Base-by-base conservation (phyloP, 2,888 invertebrate genomes). In the Heliconius ethilla region DNA sequence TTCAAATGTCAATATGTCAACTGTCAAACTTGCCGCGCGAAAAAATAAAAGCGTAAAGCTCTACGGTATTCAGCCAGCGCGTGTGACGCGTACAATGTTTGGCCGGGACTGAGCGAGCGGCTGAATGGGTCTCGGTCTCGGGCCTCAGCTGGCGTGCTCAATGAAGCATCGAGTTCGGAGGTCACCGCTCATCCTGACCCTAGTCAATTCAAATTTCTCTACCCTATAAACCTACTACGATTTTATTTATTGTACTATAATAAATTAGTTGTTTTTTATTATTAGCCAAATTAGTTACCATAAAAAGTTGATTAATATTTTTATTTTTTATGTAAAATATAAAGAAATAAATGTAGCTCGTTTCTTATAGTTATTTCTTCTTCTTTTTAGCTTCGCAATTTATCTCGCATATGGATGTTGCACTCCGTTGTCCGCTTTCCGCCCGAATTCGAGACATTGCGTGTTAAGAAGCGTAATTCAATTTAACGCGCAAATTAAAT, bases 151-250 rank as follows among this genome's bases (percentile, higher is more conserved):
- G 91, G 87, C 89, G 89, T 89, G 88, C 92, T 93, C 93, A 93
- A 93, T 94, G 94, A 92, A 92, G 89, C 92, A 91, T 89, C 87
- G 88, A 90, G 93, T 92, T 92, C 93, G 92, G 89, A 92, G 94
- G 94, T 93, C 92, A 89, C 88, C 87, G 86, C 87, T 89, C 88
- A 90, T 90, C 88, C 86, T 91, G 91, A 93, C 92, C 93, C 81
- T 90, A 89, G 85, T 84, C 82, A 79, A 80, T 80, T 80, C 75
- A 75, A 80, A 80, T 80, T 81, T 80, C 79, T 81, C 81, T 79
- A 81, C 78, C 79, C 81, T 78, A 81, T 78, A 81, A 81, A 81
- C 81, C 80, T 80, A 80, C 74, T 65, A 78, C 69, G 73, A 74
- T 27, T 65, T 75, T 66, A 59, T 66, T 37, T 18, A 59, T 67